Percentiles rank a stretch among this genome's conserved stretches.
Conservation (phyloP, 2,113 vertebrate genomes). For the Phocoena sinus region DNA sequence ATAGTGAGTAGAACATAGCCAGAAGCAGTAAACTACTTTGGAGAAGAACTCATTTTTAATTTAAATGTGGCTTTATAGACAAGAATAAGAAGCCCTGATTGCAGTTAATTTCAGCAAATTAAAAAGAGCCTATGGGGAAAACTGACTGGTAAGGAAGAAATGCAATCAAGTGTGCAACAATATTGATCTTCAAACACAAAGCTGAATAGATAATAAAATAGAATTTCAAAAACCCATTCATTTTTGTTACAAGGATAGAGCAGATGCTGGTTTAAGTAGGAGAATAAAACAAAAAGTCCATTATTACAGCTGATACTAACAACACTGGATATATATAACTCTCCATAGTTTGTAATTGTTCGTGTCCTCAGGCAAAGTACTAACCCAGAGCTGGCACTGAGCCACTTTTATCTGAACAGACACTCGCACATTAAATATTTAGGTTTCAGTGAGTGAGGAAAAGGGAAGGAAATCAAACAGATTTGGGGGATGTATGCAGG, state of each 20-base stretch:
- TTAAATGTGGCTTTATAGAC: slow-evolving; percentile 48
- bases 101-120: slow-evolving; percentile 64
- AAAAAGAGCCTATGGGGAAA: slow-evolving; percentile 39
- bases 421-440: slow-evolving; percentile 75
- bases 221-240: slow-evolving; percentile 39
- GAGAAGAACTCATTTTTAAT: slow-evolving; percentile 64
- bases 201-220: slow-evolving; percentile 42
- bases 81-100: slow-evolving; percentile 56
- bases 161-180: not conserved
- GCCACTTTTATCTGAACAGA: slow-evolving; percentile 50
- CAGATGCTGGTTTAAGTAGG: slow-evolving; percentile 36
- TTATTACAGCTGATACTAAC: slow-evolving; percentile 52
- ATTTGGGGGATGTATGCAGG: slow-evolving; percentile 20
- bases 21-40: slow-evolving; percentile 40
- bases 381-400: slow-evolving; percentile 53
- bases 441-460: slow-evolving; percentile 59
- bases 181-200: slow-evolving; percentile 65
- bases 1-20: not conserved
- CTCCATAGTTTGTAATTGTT: slow-evolving; percentile 25
- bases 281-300: slow-evolving; percentile 56
- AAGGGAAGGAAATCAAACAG: slow-evolving; percentile 72
- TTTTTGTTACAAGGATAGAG: slow-evolving; percentile 39
- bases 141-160: slow-evolving; percentile 5
- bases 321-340: not conserved
- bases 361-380: slow-evolving; percentile 33